Base-by-base conservation (phyloP, 2,888 invertebrate species). In the Trichogramma dendrolimi region DNA sequence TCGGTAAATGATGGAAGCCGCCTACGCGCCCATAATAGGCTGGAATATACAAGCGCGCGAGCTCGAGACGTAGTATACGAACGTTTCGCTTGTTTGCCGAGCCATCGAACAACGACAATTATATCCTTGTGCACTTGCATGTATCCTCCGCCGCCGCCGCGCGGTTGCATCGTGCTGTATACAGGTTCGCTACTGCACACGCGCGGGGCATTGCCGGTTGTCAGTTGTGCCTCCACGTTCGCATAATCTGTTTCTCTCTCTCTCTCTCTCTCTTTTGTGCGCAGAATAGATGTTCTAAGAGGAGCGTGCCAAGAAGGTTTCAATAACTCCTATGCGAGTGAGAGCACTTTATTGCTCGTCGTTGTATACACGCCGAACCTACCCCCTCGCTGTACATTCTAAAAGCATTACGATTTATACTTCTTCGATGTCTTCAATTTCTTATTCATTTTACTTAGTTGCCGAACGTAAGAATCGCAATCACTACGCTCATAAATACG, bases 61-160 rank as follows among this genome's bases (percentile, higher is more conserved):
- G 39, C 11, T 27, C 44, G 44, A 27, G 14, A 27, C 51, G n/a
- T n/a, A 38, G 27, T n/a, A 2, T 6, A 47, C 6, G 14, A 38
- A 7, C 11, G 44, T 42, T n/a, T 5, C 10, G 38, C 8, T 6
- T 58, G 52, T 61, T 61, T 61, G 57, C 57, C 44, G 14, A 61
- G 61, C 61, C 44, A 58, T 61, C 52, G 54, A 57, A 44, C 54
- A 50, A 58, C 50, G 61, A n/a, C 54, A 58, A 61, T 61, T 54
- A 61, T n/a, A 43, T 11, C 14, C 14, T 14, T 14, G 14, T 14
- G 14, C 14, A 14, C 14, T 14, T 14, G 57, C 11, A 43, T 39
- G 7, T 10, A n/a, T 14, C 14, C 14, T 14, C 14, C 14, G 2
- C 14, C 14, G 2, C 14, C 14, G 14, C 14, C 14, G 14, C 14